phyloP scores from a whole-genome alignment of 64 coral and sea anemone genomes.

The Exaiptasia diaphana region DNA sequence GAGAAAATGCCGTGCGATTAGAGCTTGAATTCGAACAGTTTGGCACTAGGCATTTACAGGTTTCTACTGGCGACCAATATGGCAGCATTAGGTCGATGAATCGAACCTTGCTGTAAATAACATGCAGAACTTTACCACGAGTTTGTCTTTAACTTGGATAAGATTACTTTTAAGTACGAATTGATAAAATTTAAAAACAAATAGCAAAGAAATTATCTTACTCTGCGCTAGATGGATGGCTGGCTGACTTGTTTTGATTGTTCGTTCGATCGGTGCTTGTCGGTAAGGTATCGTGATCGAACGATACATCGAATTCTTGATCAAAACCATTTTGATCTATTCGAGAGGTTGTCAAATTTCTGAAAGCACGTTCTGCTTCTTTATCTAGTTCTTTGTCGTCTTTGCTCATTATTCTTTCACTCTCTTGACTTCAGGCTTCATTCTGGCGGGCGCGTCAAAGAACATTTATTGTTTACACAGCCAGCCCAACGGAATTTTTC shows the following conservation, averaged over 20 bases:
- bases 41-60: too few relatives aligned
- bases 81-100: not conserved
- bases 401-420: too few relatives aligned
- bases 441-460: too few relatives aligned
- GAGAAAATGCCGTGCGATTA: too few relatives aligned
- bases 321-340: not conserved
- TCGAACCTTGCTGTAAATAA: constrained; percentile 22
- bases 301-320: not conserved
- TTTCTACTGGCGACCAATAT: too few relatives aligned
- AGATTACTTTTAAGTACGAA: not conserved
- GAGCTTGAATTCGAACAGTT: too few relatives aligned
- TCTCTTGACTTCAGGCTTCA: too few relatives aligned
- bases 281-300: not conserved
- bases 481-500: too few relatives aligned
- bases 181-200: not conserved
- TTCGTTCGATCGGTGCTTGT: not conserved
- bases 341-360: not conserved
- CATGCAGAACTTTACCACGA: constrained; percentile 23
- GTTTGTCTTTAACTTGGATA: constrained; percentile 37
- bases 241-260: not conserved
- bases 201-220: not conserved
- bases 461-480: too few relatives aligned
- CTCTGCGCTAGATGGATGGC: not conserved
- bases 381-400: not conserved
- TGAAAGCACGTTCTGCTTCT: not conserved